Percentiles rank a stretch among this genome's conserved stretches.
Evolutionary conservation across 2,113 vertebrate species (phyloP).

Genomic region (Potamarius usumacintae): DNA sequence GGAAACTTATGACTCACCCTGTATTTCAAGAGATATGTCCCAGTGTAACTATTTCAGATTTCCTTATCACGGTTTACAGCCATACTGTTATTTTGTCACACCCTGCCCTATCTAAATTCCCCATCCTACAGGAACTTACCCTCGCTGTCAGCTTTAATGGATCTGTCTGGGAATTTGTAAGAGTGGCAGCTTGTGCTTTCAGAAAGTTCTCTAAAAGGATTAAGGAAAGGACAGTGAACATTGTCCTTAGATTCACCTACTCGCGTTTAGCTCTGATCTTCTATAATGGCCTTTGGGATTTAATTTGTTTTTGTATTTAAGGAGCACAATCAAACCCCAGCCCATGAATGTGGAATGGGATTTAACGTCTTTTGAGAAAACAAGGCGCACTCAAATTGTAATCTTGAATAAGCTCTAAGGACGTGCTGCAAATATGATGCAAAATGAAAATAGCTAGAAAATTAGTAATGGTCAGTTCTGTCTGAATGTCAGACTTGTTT

Average conservation of each 20-base stretch:
- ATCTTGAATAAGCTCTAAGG: background rate
- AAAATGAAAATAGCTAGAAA: background rate
- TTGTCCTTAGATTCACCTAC: background rate
- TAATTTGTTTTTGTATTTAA: background rate
- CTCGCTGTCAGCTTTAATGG: background rate
- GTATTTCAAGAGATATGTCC: background rate
- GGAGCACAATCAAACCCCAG: background rate
- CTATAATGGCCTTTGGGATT: background rate
- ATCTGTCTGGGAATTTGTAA: background rate
- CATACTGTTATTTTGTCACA: constrained; percentile 2
- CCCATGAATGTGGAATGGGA: background rate
- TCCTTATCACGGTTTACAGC: background rate
- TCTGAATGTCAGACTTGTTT: background rate
- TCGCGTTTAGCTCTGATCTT: background rate
- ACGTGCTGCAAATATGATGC: background rate
- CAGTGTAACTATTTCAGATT: background rate
- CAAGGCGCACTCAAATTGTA: background rate
- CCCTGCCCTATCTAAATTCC: background rate
- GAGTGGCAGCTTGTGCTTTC: background rate
- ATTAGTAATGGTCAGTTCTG: background rate
- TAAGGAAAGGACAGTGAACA: background rate
- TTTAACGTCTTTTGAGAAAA: background rate
- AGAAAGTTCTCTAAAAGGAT: background rate
- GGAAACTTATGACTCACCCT: no score
- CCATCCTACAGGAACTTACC: constrained; percentile 14